Base-by-base conservation (phyloP, 2,888 invertebrate species). In the Tipula unca region DNA sequence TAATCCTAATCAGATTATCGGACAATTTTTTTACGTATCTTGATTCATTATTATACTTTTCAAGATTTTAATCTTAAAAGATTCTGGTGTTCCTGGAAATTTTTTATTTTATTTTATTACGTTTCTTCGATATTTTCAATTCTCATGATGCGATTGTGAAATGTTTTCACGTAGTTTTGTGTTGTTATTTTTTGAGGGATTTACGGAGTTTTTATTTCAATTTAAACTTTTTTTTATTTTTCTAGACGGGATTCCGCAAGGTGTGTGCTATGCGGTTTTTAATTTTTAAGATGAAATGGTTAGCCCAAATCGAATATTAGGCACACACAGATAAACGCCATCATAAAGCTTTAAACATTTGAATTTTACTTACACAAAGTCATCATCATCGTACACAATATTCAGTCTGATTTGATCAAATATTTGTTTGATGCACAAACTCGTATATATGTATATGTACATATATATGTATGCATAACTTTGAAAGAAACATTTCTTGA, bases 1-100 rank as follows among this genome's bases (percentile, higher is more conserved):
- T 69, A 69, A 69, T 69, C 69, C 69, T 69, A 69, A 69, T 69
- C 69, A 69, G 69, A 69, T 69, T 69, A 69, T 69, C 69, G 69
- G 25, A 25, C 69, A 69, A n/a, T n/a, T 69, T 25, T 69, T 69
- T 69, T 69, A 69, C 25, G 69, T 25, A 69, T 69, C 25, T 69
- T 25, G 69, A 69, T 25, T 69, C 69, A 69, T 69, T 69, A 69
- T 10, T 69, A 69, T 25, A 69, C 10, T 25, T 25, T 25, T 10
- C 69, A 69, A 69, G 69, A 69, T 69, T 69, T 69, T 69, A 69
- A 69, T 69, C 69, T 69, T 20, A 69, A 54, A 20, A 69, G 69
- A 20, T 48, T 48, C 48, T 48, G 48, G 1, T 69, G 69, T 69
- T 54, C 69, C 25, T 25, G 25, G 69, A 69, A 69, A 69, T 69